phyloP scores from a whole-genome alignment of 1,140 invertebrate species.

The Calycopis cecrops region DNA sequence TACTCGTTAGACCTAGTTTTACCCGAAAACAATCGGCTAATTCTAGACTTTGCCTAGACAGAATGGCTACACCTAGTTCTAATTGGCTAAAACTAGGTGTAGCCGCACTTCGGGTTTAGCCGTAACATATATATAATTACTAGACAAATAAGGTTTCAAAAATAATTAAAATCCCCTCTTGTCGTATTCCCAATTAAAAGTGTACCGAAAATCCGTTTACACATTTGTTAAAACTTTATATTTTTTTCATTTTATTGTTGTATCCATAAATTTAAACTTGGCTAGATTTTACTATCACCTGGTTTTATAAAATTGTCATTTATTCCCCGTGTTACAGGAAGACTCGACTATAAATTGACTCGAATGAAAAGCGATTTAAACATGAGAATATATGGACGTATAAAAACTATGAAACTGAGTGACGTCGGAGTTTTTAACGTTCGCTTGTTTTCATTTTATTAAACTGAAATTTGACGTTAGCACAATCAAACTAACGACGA shows the following conservation, averaged over 20 bases:
- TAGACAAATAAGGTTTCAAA: too few relatives aligned
- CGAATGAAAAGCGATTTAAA: background rate
- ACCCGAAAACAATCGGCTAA: too few relatives aligned
- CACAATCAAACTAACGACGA: too few relatives aligned
- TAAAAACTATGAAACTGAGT: constrained; percentile 27
- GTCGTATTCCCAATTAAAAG: too few relatives aligned
- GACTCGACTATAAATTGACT: constrained; percentile 8
- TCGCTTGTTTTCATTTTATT: constrained; percentile 44
- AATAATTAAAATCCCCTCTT: too few relatives aligned
- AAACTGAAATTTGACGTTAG: constrained; percentile 18
- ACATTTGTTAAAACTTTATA: background rate
- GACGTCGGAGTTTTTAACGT: constrained; percentile 34
- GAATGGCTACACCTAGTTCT: too few relatives aligned
- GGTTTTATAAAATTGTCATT: constrained; percentile 7
- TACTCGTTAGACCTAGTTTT: too few relatives aligned
- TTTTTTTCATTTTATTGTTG: background rate
- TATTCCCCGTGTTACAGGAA: constrained; percentile 3
- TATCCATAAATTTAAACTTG: background rate
- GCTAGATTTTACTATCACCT: constrained; percentile 1
- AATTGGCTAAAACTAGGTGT: too few relatives aligned
- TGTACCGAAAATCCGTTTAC: background rate
- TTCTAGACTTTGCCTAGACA: too few relatives aligned
- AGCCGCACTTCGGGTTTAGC: too few relatives aligned
- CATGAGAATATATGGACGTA: constrained; percentile 12
- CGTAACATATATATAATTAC: too few relatives aligned